Evolutionary conservation across 2,888 invertebrate species (phyloP).

Genomic region (Hemistola chrysoprasaria): DNA sequence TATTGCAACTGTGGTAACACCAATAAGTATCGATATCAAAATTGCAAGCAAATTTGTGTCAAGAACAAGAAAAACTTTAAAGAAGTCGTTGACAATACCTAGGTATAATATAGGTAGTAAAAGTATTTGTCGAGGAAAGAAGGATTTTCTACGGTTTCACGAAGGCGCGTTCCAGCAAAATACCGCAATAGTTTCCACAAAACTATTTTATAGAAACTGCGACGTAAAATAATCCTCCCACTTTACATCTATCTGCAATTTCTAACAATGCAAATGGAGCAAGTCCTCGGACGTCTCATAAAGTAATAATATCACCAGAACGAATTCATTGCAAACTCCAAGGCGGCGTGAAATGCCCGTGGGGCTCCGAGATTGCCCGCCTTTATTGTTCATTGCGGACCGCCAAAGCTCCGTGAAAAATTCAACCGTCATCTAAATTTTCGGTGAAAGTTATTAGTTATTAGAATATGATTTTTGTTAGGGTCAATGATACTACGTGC

Average conservation of each 20-base stretch:
- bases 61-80: too few species aligned
- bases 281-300: slow-evolving; percentile 19
- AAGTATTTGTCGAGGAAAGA: too few species aligned
- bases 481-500: too few species aligned
- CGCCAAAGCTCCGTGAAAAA: slow-evolving; percentile 35
- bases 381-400: slow-evolving; percentile 41
- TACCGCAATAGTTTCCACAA: too few species aligned
- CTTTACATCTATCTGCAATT: slow-evolving; percentile 5
- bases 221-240: neutral
- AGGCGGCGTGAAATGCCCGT: slow-evolving; percentile 37
- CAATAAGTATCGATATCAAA: too few species aligned
- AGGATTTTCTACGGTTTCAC: too few species aligned
- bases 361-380: slow-evolving; percentile 30
- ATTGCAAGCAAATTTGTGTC: too few species aligned
- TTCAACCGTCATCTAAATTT: slow-evolving; percentile 36
- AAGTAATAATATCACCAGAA: slow-evolving; percentile 42
- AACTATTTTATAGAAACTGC: too few species aligned
- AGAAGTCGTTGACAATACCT: too few species aligned
- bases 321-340: slow-evolving; percentile 42
- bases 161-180: too few species aligned
- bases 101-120: too few species aligned
- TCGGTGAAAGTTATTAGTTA: slow-evolving; percentile 21
- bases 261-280: slow-evolving; percentile 22
- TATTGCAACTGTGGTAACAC: too few species aligned
- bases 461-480: slow-evolving; percentile 20